Evolutionary conservation across 1,140 invertebrate species (phyloP), one percentile per base, ranked within the genome.

Genomic region (Lepidurus packardi): DNA sequence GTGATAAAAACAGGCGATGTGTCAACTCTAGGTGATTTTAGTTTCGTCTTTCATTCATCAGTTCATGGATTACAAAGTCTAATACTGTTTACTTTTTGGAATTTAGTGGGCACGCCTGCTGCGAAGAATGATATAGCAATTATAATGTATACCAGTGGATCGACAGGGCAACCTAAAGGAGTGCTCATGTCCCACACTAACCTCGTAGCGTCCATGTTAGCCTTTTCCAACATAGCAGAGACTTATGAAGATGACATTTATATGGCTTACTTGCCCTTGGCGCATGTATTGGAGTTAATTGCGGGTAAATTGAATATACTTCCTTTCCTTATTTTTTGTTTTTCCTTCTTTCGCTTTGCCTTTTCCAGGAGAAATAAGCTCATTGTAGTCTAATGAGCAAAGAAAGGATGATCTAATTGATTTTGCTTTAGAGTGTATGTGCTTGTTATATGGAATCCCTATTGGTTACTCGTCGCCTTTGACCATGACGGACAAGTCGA

Each of bases 401-500:
- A 9, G 13, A 43, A 78, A 76, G 34, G 45, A 76, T 10, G 34
- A 76, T 41, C 13, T 76, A 80, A 47, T 47, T 75, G 75, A 53
- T 65, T 79, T 81, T 77, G 24, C 80, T 84, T 76, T 82, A 86
- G 89, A 90, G 83, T 84, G 87, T 24, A 85, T 87, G 74, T 89
- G 88, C 82, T 81, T 90, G 75, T 83, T 88, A 13, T 85, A 86
- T 83, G 98, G 97, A 42, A 91, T 97, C n/a, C 89, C 92, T 6
- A 97, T 99, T 84, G 98, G 97, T 8, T 99, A 99, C 85, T 98
- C 96, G 1, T 96, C 95, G 0, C 93, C 97, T 0, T 86, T 96
- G 34, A 99, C 98, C 0, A 91, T 99, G 88, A 93, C 98, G 65
- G 97, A 99, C 85, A 91, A 93, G 6, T 95, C 96, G 73, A 96